phyloP scores from a whole-genome alignment of 2,888 invertebrate genomes.

The Callyntrura guangdongensis region DNA sequence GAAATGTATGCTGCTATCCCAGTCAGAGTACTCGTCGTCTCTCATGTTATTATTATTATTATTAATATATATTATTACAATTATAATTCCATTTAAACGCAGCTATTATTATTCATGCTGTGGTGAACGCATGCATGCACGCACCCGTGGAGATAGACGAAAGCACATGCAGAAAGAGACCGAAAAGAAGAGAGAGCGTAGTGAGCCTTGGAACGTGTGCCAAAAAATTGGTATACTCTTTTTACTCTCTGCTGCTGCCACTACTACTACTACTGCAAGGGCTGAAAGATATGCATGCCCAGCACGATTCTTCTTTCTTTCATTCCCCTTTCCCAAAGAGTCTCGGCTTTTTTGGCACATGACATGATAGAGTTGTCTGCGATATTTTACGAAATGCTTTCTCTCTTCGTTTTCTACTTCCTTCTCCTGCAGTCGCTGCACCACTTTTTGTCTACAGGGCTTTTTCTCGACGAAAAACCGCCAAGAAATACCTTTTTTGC shows the following conservation, averaged over 20 bases:
- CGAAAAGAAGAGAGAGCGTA: background rate
- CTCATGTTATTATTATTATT: slow-evolving; percentile 15
- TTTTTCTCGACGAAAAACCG: slow-evolving; percentile 3
- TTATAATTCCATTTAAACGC: slow-evolving; percentile 57
- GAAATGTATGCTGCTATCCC: slow-evolving; percentile 4
- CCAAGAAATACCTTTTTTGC: slow-evolving; percentile 1
- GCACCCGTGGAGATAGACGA: slow-evolving; percentile 32
- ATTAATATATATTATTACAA: too few relatives aligned
- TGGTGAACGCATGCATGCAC: slow-evolving; percentile 49
- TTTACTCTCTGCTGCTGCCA: background rate
- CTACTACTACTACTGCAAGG: background rate
- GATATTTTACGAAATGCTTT: slow-evolving; percentile 54
- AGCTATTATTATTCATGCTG: slow-evolving; percentile 48
- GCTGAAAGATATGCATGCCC: slow-evolving; percentile 49
- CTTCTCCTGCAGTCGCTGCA: background rate
- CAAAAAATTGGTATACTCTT: slow-evolving; percentile 31
- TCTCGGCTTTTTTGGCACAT: slow-evolving; percentile 71
- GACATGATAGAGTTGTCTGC: slow-evolving; percentile 75
- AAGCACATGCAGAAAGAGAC: background rate
- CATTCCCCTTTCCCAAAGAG: background rate
- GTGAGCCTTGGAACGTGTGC: slow-evolving; percentile 35
- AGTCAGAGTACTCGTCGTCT: background rate
- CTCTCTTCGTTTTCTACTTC: slow-evolving; percentile 21
- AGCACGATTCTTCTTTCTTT: slow-evolving; percentile 38
- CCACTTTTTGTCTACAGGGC: background rate